phyloP scores from a whole-genome alignment of 2,113 vertebrate genomes.

The Forbesichthys papilliferus region DNA sequence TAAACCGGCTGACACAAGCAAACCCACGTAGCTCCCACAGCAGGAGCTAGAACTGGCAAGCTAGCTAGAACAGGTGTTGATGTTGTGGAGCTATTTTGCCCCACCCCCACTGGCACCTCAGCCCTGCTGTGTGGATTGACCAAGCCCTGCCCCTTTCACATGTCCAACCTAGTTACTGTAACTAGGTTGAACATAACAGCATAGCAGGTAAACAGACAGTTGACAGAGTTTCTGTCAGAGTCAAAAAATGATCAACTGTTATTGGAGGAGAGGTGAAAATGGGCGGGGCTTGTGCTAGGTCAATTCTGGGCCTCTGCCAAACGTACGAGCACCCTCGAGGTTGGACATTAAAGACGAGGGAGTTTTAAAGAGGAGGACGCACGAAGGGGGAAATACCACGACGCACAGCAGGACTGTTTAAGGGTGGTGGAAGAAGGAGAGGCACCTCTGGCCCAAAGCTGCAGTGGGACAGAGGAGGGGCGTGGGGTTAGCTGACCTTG shows the following conservation, averaged over 20 bases:
- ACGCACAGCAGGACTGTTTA: conserved; percentile 28
- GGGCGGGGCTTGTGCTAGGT: no score
- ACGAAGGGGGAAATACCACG: conserved; percentile 33
- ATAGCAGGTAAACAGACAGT: no score
- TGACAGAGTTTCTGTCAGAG: no score
- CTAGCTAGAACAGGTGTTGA: neutral
- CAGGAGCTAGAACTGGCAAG: neutral
- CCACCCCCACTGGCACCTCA: no score
- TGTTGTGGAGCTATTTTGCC: conserved; percentile 20
- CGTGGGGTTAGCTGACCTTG: conserved; percentile 76
- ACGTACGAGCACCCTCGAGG: conserved; percentile 11
- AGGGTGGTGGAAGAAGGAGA: conserved; percentile 21
- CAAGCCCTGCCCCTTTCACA: no score
- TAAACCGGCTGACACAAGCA: conserved; percentile 41
- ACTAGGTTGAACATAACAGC: no score
- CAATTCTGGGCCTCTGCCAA: conserved; percentile 20
- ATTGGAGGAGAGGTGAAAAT: no score
- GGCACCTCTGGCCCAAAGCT: conserved; percentile 46
- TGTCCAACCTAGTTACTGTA: no score
- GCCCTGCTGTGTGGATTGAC: no score
- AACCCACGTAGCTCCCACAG: conserved; percentile 39
- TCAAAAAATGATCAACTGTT: no score
- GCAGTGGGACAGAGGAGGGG: conserved; percentile 4
- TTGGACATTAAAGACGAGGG: conserved; percentile 24
- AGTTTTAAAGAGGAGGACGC: conserved; percentile 18